Evolutionary conservation across 1,140 invertebrate genomes (phyloP), one percentile per base, ranked within the genome.

Genomic region (Callitettix versicolor): DNA sequence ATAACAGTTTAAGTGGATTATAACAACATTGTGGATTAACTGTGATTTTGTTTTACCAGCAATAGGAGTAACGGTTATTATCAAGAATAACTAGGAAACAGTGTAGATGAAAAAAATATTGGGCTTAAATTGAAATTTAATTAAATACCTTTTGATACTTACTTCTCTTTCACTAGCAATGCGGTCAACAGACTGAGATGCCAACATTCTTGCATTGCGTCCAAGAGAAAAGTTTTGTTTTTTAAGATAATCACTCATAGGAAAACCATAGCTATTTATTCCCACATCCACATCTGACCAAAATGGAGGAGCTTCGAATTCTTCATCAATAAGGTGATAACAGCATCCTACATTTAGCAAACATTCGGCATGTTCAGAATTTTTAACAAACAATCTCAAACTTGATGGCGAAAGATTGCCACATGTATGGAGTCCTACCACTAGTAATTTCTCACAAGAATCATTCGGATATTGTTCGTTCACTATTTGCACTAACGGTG

Each of bases 271-370:
- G 15, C 46, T 38, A 53, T 63, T 57, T 17, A 17, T 14, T 33
- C 60, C 53, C 21, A 62, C 15, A 40, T 59, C 53, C 30, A 60
- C 51, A 30, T 30, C 26, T 9, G 26, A 4, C 59, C 61, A 55
- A 63, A 60, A 51, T 18, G 56, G 50, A 60, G 51, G 61, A 56
- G 55, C 55, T 62, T 71, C 72, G 52, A 76, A 68, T 61, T 70
- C 67, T 73, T 94, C 86, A 53, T 80, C 74, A 58, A 93, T 67
- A 61, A 94, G 74, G 76, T 95, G 79, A 71, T 94, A 95, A 67
- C 92, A 95, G 66, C 93, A 96, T 0, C 87, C 86, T 33, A 95
- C 85, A 62, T 88, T 87, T 50, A 86, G 84, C 0, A 93, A 63
- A 0, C 76, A 75, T 56, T 70, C 73, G 4, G 82, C 77, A 18